Conservation (phyloP, 2,113 vertebrate species). For the Xyrauchen texanus region DNA sequence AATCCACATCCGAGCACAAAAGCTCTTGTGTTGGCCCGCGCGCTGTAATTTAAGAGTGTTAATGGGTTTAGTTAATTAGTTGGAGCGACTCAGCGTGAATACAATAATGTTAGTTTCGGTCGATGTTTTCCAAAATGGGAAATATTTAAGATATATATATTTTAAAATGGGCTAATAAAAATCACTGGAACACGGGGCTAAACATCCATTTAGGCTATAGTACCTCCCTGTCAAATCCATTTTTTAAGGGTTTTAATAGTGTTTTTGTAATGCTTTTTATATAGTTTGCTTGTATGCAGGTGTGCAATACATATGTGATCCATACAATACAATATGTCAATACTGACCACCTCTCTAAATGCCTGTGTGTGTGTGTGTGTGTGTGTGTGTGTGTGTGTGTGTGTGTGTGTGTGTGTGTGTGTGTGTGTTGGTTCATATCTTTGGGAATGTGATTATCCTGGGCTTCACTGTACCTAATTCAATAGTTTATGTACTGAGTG, state of each 20-base stretch:
- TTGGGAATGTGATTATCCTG: slow-evolving; percentile 48
- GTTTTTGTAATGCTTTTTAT: too few relatives aligned
- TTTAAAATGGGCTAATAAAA: too few relatives aligned
- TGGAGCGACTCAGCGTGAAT: slow-evolving; percentile 74
- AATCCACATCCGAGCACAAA: slow-evolving; percentile 74
- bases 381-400: slow-evolving; percentile 8
- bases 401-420: slow-evolving; percentile 1
- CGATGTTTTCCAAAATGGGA: slow-evolving; percentile 26
- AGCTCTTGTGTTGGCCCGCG: slow-evolving; percentile 33
- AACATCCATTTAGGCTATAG: too few relatives aligned
- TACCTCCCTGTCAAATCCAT: too few relatives aligned
- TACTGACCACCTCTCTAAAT: background rate
- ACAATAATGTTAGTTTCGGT: slow-evolving; percentile 77
- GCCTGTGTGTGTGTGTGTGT: slow-evolving; percentile 18
- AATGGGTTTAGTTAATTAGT: slow-evolving; percentile 76
- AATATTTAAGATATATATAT: background rate
- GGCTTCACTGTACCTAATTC: slow-evolving; percentile 53
- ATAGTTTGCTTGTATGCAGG: too few relatives aligned
- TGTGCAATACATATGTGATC: too few relatives aligned
- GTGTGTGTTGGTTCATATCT: background rate
- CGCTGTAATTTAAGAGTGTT: slow-evolving; percentile 60
- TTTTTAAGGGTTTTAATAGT: too few relatives aligned
- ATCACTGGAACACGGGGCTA: too few relatives aligned
- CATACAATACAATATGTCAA: background rate
- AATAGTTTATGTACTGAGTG: slow-evolving; percentile 69